Base-by-base conservation (phyloP, 2,888 invertebrate species). In the Euproctis similis region DNA sequence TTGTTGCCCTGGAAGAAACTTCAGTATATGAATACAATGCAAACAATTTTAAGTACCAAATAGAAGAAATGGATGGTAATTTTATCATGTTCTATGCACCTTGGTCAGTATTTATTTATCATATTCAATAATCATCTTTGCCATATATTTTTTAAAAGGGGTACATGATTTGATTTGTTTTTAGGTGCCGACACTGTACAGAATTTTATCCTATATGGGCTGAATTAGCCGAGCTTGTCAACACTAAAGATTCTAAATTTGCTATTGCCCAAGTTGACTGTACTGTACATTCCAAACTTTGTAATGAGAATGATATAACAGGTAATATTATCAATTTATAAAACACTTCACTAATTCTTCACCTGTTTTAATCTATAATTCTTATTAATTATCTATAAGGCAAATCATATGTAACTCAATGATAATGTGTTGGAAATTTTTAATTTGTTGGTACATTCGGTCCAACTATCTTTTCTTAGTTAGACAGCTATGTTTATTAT, bases 131-230 rank as follows among this genome's bases (percentile, higher is more conserved):
- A 4, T 14, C 14, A 4, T 14, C 14, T 14, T 14, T 8, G n/a
- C 19, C 7, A 19, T n/a, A 16, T 16, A 16, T 16, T 5, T 4
- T n/a, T 19, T 3, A 6, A 8, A n/a, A 19, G n/a, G n/a, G 3
- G 4, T 3, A 19, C 8, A 8, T 4, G 3, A 4, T 19, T 7
- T 19, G 8, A n/a, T 19, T 19, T 19, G 24, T 27, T 57, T 59
- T 26, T 36, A 94, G 96, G 95, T 95, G 95, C 60, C 92, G 92
- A 0, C 93, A 95, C 63, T 95, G 95, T 65, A 91, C 92, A 66
- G 86, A 88, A 52, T 85, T 94, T 30, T 86, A 87, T 12, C 93
- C 93, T 12, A 90, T 89, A 26, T 94, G 93, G 93, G 87, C 89
- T 26, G 89, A 91, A 52, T 68, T 94, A 31, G 92, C 90, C 0